Percentiles rank a stretch among this genome's conserved stretches.
Conservation (phyloP, 2,113 vertebrate genomes). For the Microcebus murinus region DNA sequence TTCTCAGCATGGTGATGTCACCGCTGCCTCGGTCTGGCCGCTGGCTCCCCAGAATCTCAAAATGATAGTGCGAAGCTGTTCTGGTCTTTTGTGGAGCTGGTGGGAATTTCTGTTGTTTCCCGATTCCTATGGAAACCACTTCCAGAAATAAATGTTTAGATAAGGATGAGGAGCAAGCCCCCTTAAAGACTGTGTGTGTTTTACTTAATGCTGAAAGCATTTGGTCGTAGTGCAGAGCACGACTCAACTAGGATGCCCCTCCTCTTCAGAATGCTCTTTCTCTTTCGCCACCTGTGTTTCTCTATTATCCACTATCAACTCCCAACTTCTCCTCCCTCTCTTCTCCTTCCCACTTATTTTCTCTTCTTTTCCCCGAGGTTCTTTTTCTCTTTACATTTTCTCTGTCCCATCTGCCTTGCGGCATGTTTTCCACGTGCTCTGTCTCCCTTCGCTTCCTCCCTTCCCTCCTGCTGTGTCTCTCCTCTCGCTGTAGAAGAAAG, state of each 20-base stretch:
- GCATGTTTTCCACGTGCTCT: neutral
- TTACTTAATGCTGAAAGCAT: conserved; percentile 40
- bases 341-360: neutral
- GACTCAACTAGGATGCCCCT: neutral
- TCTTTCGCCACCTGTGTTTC: neutral
- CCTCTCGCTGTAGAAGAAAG: neutral
- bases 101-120: neutral
- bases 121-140: conserved; percentile 76
- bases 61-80: neutral
- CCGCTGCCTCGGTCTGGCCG: neutral
- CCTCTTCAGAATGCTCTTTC: neutral
- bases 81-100: conserved; percentile 12
- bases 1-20: neutral
- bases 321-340: neutral
- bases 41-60: neutral
- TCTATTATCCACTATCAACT: neutral
- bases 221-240: neutral
- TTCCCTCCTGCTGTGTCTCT: neutral
- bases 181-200: neutral
- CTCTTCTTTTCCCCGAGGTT: neutral
- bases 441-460: neutral
- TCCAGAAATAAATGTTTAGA: conserved; percentile 79
- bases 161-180: conserved; percentile 57
- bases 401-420: neutral
- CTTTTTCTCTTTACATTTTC: neutral